Conservation (phyloP, 2,113 vertebrate genomes). For the Otis tarda region DNA sequence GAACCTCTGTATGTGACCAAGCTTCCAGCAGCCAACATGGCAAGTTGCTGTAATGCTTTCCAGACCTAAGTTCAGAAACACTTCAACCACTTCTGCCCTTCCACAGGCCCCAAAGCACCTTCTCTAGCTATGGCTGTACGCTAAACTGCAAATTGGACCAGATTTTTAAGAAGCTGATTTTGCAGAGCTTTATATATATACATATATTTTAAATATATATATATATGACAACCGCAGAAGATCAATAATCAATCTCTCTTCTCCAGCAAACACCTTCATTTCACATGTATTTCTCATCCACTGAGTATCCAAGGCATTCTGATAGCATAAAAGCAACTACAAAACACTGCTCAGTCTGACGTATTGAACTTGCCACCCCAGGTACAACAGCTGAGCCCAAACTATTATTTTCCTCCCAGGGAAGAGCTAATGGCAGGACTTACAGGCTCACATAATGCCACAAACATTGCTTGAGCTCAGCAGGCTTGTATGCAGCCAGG, state of each 20-base stretch:
- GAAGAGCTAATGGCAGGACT: neutral
- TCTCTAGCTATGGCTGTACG: neutral
- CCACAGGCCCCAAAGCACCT: neutral
- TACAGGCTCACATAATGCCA: neutral
- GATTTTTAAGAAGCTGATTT: neutral
- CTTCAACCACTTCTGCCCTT: neutral
- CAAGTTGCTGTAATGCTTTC: neutral
- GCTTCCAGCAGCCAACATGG: neutral
- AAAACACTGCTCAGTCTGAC: neutral
- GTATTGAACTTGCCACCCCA: neutral
- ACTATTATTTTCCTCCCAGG: neutral
- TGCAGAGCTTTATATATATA: neutral
- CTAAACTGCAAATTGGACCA: neutral
- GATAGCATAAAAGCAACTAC: neutral
- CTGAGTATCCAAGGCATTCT: neutral
- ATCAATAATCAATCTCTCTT: neutral
- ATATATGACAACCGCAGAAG: neutral
- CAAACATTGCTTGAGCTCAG: neutral
- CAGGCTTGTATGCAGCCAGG: neutral
- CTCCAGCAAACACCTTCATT: neutral
- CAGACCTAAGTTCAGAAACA: neutral
- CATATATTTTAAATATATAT: too few relatives aligned
- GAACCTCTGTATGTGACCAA: neutral
- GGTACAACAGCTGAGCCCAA: neutral
- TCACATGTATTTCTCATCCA: neutral